phyloP scores from a whole-genome alignment of 2,113 vertebrate genomes.

The Chelonoidis abingdonii region DNA sequence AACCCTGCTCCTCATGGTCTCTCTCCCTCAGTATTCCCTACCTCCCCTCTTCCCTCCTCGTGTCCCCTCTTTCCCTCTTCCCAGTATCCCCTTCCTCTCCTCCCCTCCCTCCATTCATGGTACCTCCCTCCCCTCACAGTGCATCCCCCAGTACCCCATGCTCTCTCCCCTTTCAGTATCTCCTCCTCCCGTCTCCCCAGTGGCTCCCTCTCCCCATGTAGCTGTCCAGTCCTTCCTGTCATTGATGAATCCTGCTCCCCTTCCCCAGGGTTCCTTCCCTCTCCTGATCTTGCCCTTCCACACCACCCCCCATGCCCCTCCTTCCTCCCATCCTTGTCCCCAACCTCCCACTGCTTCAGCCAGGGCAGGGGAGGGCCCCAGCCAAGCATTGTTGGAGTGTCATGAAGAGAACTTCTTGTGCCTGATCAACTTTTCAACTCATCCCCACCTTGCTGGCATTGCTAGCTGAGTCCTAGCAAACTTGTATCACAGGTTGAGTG shows the following conservation, averaged over 20 bases:
- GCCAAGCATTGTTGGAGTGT: background rate
- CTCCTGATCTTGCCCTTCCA: background rate
- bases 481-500: background rate
- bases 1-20: background rate
- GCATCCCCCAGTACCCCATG: background rate
- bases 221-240: background rate
- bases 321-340: background rate
- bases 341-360: background rate
- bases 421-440: background rate
- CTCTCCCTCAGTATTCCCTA: background rate
- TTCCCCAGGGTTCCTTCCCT: background rate
- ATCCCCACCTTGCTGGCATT: background rate
- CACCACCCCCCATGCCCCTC: background rate
- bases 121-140: background rate
- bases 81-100: background rate
- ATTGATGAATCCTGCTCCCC: background rate
- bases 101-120: background rate
- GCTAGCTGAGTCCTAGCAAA: background rate
- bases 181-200: background rate
- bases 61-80: background rate
- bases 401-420: background rate
- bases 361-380: background rate
- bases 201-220: background rate
- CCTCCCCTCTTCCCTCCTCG: background rate
- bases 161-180: background rate